Evolutionary conservation across 2,888 invertebrate species (phyloP).

Genomic region (Gandaritis pyraliata): DNA sequence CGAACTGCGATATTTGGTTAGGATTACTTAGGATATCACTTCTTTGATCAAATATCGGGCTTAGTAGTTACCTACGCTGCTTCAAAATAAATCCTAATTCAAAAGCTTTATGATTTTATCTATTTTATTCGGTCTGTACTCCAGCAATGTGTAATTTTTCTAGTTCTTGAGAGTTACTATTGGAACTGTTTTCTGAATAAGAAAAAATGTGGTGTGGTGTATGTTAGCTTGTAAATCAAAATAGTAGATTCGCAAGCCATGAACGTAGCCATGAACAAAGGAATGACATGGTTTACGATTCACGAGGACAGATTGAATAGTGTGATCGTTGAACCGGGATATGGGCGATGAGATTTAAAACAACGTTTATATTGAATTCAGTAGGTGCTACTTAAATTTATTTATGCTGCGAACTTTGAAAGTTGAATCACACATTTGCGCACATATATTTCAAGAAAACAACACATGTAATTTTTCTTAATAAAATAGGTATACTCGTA

Average conservation of each 20-base stretch:
- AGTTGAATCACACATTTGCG: background rate
- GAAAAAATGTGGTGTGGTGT: no score
- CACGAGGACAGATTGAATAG: constrained; percentile 17
- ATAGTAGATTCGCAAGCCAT: background rate
- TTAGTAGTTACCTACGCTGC: constrained; percentile 3
- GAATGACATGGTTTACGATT: constrained; percentile 10
- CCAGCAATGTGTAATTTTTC: background rate
- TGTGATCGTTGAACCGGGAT: constrained; percentile 16
- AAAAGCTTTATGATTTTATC: background rate
- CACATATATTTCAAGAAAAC: no score
- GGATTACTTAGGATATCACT: constrained; percentile 14
- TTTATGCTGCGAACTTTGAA: background rate
- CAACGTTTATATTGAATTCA: background rate
- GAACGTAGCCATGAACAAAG: constrained; percentile 3
- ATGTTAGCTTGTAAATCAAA: constrained; percentile 1
- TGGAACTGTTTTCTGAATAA: no score
- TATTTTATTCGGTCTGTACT: background rate
- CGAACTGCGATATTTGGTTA: constrained; percentile 12
- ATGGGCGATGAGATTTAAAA: constrained; percentile 11
- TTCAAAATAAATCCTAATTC: background rate
- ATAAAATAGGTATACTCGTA: no score
- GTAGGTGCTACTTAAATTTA: no score
- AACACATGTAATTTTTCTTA: no score
- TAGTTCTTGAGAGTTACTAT: background rate
- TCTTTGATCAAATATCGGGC: constrained; percentile 10